Evolutionary conservation across 1,140 invertebrate genomes (phyloP).

Genomic region (Pogonomyrmex californicus): DNA sequence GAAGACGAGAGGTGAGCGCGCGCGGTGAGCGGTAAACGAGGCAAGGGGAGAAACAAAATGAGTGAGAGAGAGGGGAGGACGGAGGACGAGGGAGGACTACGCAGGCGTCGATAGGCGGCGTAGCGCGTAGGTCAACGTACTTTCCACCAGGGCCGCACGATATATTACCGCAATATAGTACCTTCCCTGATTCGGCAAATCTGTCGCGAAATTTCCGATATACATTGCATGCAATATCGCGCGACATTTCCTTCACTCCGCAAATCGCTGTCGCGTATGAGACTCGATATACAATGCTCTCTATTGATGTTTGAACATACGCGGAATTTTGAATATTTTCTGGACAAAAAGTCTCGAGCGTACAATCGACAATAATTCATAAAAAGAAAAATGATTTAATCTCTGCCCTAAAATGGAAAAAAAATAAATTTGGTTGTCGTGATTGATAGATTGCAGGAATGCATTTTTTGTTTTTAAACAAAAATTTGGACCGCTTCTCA

Average conservation of each 20-base stretch:
- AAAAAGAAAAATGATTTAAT: neutral
- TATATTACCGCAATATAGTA: constrained; percentile 29
- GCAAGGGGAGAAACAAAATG: neutral
- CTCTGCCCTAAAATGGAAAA: neutral
- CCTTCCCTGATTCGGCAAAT: constrained; percentile 5
- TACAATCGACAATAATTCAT: neutral
- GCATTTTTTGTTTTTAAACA: neutral
- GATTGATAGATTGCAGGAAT: neutral
- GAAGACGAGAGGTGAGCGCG: constrained; percentile 43
- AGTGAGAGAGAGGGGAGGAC: neutral
- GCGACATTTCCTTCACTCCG: neutral
- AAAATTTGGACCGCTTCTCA: neutral
- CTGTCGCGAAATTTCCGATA: constrained; percentile 20
- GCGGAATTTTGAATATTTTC: neutral
- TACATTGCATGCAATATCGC: no score
- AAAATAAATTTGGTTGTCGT: neutral
- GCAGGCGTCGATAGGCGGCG: constrained; percentile 68
- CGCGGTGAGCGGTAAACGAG: constrained; percentile 16
- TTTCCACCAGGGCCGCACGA: constrained; percentile 62
- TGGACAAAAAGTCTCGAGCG: neutral
- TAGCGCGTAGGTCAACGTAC: constrained; percentile 75
- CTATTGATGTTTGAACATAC: neutral
- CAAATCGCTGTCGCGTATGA: neutral
- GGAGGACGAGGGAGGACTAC: constrained; percentile 57
- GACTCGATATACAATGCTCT: neutral